Conservation (phyloP, 2,888 invertebrate genomes). For the Ichneumon xanthorius region DNA sequence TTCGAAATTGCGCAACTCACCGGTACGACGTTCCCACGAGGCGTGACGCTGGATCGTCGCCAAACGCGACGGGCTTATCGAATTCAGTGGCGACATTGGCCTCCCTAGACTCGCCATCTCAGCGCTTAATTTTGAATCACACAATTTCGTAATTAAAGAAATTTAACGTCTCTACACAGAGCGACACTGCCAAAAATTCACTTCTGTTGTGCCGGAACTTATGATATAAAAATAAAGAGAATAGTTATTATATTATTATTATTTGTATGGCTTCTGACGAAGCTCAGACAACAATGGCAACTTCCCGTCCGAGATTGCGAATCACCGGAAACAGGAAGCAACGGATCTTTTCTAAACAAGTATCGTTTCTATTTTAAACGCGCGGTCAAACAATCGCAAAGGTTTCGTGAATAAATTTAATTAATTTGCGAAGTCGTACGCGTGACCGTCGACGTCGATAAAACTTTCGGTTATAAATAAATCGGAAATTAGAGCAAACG, state of each 20-base stretch:
- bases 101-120: slow-evolving; percentile 76
- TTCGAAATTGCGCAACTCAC: slow-evolving; percentile 76
- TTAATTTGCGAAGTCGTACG: neutral
- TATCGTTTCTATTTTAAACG: neutral
- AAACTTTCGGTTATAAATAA: slow-evolving; percentile 61
- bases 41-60: slow-evolving; percentile 80
- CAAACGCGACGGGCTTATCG: slow-evolving; percentile 75
- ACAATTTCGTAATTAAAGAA: slow-evolving; percentile 17
- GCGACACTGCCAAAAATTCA: neutral
- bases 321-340: slow-evolving; percentile 5
- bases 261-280: neutral
- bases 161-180: slow-evolving; percentile 13
- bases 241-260: neutral
- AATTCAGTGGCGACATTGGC: slow-evolving; percentile 75
- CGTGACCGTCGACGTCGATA: neutral
- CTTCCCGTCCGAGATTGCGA: slow-evolving; percentile 3
- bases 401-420: slow-evolving; percentile 4
- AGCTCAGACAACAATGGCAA: neutral
- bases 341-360: neutral
- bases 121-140: slow-evolving; percentile 45
- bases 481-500: slow-evolving; percentile 62
- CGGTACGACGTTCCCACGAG: slow-evolving; percentile 80
- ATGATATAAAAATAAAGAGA: neutral
- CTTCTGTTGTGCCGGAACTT: slow-evolving; percentile 21
- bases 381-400: slow-evolving; percentile 2